A percentile compares a stretch with the other conserved stretches of the same genome.
These are phyloP conservation scores for Amyelois transitella DNA, from an alignment of 1,140 invertebrate species.

Conservation along the genomic window DNA sequence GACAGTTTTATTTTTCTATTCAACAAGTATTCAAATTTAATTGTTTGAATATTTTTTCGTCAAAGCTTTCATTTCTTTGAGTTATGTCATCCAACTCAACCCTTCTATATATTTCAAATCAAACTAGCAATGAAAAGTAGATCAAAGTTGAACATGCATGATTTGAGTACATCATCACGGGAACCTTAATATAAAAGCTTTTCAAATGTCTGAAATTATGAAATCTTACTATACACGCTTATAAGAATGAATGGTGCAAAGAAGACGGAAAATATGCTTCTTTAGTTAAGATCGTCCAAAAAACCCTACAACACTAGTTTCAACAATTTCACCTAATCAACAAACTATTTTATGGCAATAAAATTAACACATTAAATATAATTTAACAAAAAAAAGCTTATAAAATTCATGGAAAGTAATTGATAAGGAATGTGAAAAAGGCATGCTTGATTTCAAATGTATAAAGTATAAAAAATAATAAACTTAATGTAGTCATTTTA, in stretches of 20 bases:
- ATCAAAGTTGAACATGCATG: too few relatives aligned
- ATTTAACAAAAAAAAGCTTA: background rate
- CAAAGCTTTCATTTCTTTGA: too few relatives aligned
- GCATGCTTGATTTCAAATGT: background rate
- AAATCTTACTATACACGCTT: background rate
- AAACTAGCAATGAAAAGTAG: too few relatives aligned
- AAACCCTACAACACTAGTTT: background rate
- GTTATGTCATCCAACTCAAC: too few relatives aligned
- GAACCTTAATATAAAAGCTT: too few relatives aligned
- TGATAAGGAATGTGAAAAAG: background rate
- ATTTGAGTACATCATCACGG: too few relatives aligned
- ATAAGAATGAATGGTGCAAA: background rate
- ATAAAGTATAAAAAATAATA: background rate
- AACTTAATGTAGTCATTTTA: background rate
- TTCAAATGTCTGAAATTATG: too few relatives aligned
- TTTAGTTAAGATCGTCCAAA: background rate
- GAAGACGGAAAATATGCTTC: background rate
- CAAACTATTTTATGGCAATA: conserved; percentile 5
- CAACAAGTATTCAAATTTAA: too few relatives aligned
- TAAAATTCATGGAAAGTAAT: conserved; percentile 1
- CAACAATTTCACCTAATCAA: conserved; percentile 1
- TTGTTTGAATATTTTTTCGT: too few relatives aligned
- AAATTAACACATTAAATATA: conserved; percentile 2
- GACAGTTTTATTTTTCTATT: too few relatives aligned
- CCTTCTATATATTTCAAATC: too few relatives aligned